Evolutionary conservation across 2,888 invertebrate genomes (phyloP).

Genomic region (Malthinus flaveolus): DNA sequence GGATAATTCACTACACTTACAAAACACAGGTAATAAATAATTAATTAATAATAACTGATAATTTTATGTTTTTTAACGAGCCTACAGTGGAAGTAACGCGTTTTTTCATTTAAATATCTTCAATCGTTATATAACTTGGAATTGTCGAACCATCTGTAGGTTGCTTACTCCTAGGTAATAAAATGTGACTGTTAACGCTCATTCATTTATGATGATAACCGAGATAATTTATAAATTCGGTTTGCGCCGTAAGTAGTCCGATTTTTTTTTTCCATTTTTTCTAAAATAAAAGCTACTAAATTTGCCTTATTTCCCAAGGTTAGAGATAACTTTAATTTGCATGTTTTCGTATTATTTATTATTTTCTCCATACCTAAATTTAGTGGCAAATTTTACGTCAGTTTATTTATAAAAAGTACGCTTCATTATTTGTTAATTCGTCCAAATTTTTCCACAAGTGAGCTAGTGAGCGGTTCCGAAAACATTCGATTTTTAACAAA

Average conservation of each 20-base stretch:
- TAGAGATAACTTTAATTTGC: slow-evolving; percentile 2
- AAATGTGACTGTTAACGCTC: slow-evolving; percentile 11
- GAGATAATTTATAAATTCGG: slow-evolving; percentile 1
- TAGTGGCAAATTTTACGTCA: no score
- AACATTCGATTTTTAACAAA: slow-evolving; percentile 1
- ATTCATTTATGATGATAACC: slow-evolving; percentile 16
- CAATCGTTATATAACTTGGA: slow-evolving; percentile 51
- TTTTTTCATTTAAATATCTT: slow-evolving; percentile 33
- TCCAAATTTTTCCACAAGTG: no score
- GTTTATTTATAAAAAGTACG: no score
- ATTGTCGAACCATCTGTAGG: slow-evolving; percentile 52
- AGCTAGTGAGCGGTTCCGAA: background rate
- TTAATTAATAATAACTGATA: slow-evolving; percentile 21
- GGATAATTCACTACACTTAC: slow-evolving; percentile 51
- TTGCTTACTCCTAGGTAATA: slow-evolving; percentile 36
- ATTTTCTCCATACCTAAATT: background rate
- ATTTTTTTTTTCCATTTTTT: background rate
- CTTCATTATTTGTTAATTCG: no score
- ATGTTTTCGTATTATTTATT: slow-evolving; percentile 1
- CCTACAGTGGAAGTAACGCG: slow-evolving; percentile 6
- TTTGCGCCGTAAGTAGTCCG: background rate
- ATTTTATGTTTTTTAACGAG: slow-evolving; percentile 6
- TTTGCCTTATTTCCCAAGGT: background rate
- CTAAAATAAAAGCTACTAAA: background rate
- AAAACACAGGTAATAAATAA: slow-evolving; percentile 48